Evolutionary conservation across 2,797 vertebrate species (phyloP).

Genomic region (Pangasius djambal): DNA sequence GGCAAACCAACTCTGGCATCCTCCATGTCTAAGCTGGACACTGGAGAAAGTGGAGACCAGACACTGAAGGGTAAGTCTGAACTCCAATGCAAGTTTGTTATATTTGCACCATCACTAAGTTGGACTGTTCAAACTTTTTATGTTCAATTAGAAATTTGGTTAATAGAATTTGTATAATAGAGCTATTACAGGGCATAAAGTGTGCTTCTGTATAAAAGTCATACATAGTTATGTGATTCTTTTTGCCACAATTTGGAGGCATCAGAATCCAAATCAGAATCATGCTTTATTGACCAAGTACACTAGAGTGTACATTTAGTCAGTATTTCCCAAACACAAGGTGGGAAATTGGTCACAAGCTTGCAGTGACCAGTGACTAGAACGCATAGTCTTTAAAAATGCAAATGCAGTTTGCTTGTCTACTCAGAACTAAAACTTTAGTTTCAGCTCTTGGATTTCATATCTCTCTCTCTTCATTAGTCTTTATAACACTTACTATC

Average conservation of each 20-base stretch:
- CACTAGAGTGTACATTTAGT: not conserved
- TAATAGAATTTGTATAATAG: not conserved
- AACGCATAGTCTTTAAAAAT: not conserved
- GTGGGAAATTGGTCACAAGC: not conserved
- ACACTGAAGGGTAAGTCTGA: not conserved
- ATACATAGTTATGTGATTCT: not conserved
- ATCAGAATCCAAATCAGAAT: not conserved
- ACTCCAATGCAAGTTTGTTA: not conserved
- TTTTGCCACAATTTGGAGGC: not conserved
- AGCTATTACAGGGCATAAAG: not conserved
- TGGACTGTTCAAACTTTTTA: constrained; percentile 8
- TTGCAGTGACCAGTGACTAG: not conserved
- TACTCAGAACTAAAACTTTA: not conserved
- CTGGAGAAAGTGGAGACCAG: constrained; percentile 20
- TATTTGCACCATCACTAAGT: not conserved
- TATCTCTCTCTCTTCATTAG: not conserved
- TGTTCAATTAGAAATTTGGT: not conserved
- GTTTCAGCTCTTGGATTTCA: not conserved
- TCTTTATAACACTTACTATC: not conserved
- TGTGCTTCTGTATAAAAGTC: not conserved
- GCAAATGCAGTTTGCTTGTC: not conserved
- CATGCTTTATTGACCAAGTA: not conserved
- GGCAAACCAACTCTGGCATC: constrained; percentile 19
- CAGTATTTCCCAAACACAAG: not conserved
- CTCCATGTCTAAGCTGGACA: constrained; percentile 29